Evolutionary conservation across 1,140 invertebrate genomes (phyloP), one percentile per base, ranked within the genome.

Genomic region (Neotoxoptera formosana): DNA sequence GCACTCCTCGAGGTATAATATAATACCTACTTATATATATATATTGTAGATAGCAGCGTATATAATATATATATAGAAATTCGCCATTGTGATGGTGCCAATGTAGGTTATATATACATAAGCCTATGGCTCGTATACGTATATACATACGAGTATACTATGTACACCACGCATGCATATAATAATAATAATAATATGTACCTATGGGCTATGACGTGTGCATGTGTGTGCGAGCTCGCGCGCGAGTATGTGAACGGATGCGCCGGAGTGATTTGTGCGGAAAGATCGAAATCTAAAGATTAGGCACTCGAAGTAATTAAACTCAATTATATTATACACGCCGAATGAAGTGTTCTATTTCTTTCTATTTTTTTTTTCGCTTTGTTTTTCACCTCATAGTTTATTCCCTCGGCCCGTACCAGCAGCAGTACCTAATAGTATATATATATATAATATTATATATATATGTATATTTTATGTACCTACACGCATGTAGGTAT

Each of bases 211-310:
- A 45, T 30, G 36, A 86, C 41, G 23, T 45, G 41, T 92, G 30
- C 34, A 48, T 34, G 25, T 48, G 60, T 17, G 34, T 91, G 89
- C 47, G 89, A n/a, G n/a, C 48, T n/a, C 47, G 48, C 87, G 48
- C n/a, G 88, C 34, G 76, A 84, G 91, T 93, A 84, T 93, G 91
- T 93, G 91, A 93, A 93, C 91, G 91, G 91, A 93, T 93, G 91
- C 81, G 91, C 81, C 81, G 8, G 81, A 45, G 47, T 86, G 91
- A 93, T 93, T 93, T 93, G 91, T 86, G 91, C 91, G 91, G 91
- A 93, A 93, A 93, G 91, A 93, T 93, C 81, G 91, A 93, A 93
- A 93, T 93, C 91, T 93, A 93, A 93, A 93, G 91, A 93, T 93
- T 93, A 93, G 36, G 36, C n/a, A 25, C 91, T 92, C 48, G 48